These are phyloP conservation scores for Syngnathus floridae DNA, from an alignment of 2,113 vertebrate species.

Conservation along the genomic window DNA sequence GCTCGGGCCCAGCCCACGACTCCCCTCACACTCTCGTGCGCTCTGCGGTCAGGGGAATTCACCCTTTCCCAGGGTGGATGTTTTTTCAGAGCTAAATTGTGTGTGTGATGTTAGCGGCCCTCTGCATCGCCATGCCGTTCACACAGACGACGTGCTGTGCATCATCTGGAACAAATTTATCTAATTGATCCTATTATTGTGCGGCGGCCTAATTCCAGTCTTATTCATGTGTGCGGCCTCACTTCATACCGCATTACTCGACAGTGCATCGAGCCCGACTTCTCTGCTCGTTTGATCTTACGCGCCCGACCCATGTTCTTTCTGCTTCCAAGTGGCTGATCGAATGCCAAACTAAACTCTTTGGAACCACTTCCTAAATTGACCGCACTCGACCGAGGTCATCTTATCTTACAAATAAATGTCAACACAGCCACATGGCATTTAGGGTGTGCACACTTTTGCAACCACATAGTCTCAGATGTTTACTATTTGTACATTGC, in stretches of 20 bases:
- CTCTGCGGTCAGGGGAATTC: conserved; percentile 76
- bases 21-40: conserved; percentile 70
- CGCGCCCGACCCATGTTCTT: conserved; percentile 31
- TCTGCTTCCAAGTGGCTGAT: conserved; percentile 45
- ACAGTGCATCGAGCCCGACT: conserved; percentile 41
- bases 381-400: conserved; percentile 65
- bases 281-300: conserved; percentile 47
- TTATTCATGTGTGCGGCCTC: conserved; percentile 45
- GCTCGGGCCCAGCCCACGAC: conserved; percentile 55
- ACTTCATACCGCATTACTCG: conserved; percentile 53
- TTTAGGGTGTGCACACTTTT: no score
- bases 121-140: conserved; percentile 56
- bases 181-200: conserved; percentile 61
- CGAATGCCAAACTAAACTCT: conserved; percentile 44
- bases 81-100: conserved; percentile 64
- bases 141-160: conserved; percentile 59
- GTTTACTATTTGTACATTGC: no score
- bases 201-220: conserved; percentile 46
- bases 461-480: no score
- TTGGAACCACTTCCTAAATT: conserved; percentile 60
- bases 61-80: conserved; percentile 71
- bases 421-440: no score
- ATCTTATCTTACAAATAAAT: conserved; percentile 32
- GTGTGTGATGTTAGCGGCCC: conserved; percentile 39
- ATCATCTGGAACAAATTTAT: conserved; percentile 72